Evolutionary conservation across 2,888 invertebrate genomes (phyloP).

Genomic region (Crepidodera aurea): DNA sequence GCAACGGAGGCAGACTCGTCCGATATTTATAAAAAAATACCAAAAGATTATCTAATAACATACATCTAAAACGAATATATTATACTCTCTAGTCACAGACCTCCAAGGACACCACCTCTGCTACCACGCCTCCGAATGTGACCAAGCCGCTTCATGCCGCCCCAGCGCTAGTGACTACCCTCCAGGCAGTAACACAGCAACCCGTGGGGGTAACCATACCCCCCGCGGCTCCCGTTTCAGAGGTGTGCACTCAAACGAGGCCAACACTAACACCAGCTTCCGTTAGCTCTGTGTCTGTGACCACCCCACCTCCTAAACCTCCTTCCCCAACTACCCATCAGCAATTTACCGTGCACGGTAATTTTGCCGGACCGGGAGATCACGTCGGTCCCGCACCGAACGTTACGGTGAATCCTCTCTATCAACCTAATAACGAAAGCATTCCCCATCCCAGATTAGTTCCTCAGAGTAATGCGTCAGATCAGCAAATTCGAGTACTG

Average conservation of each 20-base stretch:
- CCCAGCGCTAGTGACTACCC: slow-evolving; percentile 44
- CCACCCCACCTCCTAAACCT: slow-evolving; percentile 49
- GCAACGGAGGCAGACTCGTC: no score
- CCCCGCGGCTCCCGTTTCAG: slow-evolving; percentile 55
- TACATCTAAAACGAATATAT: slow-evolving; percentile 39
- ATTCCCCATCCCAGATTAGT: slow-evolving; percentile 62
- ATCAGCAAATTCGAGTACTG: slow-evolving; percentile 87
- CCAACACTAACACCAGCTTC: slow-evolving; percentile 57
- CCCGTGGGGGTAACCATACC: slow-evolving; percentile 54
- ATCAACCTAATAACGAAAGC: slow-evolving; percentile 50
- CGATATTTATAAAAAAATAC: no score
- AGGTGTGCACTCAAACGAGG: slow-evolving; percentile 61
- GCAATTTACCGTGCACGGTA: slow-evolving; percentile 62
- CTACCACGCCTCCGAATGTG: slow-evolving; percentile 56
- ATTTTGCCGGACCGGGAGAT: slow-evolving; percentile 62
- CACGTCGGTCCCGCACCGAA: slow-evolving; percentile 72
- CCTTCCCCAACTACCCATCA: slow-evolving; percentile 57
- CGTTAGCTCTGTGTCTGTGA: slow-evolving; percentile 56
- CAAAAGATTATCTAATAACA: not conserved
- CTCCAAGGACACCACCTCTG: slow-evolving; percentile 65
- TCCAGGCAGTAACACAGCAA: slow-evolving; percentile 43
- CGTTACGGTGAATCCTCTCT: slow-evolving; percentile 72
- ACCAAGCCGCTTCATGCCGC: slow-evolving; percentile 47
- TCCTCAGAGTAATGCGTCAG: slow-evolving; percentile 60
- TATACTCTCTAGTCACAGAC: slow-evolving; percentile 64